These are phyloP conservation scores for Steinernema carpocapsae DNA, from an alignment of 2,888 invertebrate species.

Conservation along the genomic window DNA sequence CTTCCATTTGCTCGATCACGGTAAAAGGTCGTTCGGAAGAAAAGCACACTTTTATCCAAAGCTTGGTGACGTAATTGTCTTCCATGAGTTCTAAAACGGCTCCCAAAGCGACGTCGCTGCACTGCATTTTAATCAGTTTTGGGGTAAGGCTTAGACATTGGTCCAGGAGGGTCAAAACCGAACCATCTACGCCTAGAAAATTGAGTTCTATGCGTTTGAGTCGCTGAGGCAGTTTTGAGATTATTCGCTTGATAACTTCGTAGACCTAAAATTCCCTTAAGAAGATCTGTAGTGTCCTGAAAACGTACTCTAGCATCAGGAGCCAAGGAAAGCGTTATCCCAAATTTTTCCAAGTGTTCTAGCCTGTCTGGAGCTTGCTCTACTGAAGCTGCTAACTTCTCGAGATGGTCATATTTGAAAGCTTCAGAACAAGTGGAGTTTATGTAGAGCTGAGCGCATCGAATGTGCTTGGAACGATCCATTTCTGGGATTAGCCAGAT, in stretches of 20 bases:
- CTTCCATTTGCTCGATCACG: not conserved
- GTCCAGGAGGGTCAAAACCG: not conserved
- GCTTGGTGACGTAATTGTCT: conserved; percentile 24
- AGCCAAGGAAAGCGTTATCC: not conserved
- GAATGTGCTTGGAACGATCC: conserved; percentile 21
- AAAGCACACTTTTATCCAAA: conserved; percentile 5
- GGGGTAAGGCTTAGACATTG: conserved; percentile 8
- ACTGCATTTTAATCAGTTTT: conserved; percentile 3
- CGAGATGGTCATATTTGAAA: conserved; percentile 13
- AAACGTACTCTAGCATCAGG: not conserved
- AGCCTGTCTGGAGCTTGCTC: not conserved
- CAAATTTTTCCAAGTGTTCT: conserved; percentile 1
- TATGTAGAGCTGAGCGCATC: conserved; percentile 6
- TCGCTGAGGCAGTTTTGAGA: not conserved
- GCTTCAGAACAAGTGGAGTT: not conserved
- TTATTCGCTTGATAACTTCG: not conserved
- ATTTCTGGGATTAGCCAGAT: conserved; percentile 5
- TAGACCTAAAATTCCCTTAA: not conserved
- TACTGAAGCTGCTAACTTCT: not conserved
- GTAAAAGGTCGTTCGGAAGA: not conserved
- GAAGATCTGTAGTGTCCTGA: not conserved
- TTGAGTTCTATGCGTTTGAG: conserved; percentile 5
- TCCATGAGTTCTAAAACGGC: not conserved
- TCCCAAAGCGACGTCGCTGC: not conserved
- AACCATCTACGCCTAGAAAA: not conserved